Base-by-base conservation (phyloP, 92 coral and sea anemone species). In the Siderastrea radians region DNA sequence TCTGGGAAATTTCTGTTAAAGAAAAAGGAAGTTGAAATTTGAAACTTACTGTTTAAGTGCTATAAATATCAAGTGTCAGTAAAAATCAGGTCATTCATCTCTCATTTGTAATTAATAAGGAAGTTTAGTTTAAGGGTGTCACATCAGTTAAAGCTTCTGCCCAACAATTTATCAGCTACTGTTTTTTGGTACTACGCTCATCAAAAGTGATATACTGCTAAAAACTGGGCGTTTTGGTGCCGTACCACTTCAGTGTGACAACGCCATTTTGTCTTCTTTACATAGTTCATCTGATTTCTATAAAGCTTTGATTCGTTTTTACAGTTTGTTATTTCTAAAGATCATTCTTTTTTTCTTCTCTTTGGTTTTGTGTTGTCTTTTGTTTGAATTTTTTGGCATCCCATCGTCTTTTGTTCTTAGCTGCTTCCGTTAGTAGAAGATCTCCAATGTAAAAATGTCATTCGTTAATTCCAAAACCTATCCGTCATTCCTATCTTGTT, bases 101-200 rank as follows among this genome's bases (percentile, higher is more conserved):
- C 19, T 52, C 6, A 61, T 53, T 49, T n/a, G 78, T 53, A 26
- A 74, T 53, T 74, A 74, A 52, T 74, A 74, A 74, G 78, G 78
- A 74, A 74, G 78, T 52, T 26, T 4, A 57, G 78, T 7, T 44
- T 43, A 4, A 3, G 19, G 48, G 44, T n/a, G 58, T 17, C 15
- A n/a, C 7, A 8, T 46, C 7, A 13, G 53, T 12, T 70, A 12
- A 71, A 15, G 12, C 5, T 49, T 5, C 55, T 62, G 44, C n/a
- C 61, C 78, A 74, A 7, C 4, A 46, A 74, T 74, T 74, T 74
- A 53, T 74, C 78, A 63, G 78, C 44, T 8, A 38, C n/a, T 74
- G n/a, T 52, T 61, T 6, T 14, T n/a, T 13, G n/a, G 19, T 53
- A 53, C 10, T 53, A 53, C 57, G 57, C 57, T 53, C 57, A 4